Percentiles rank a stretch among this genome's conserved stretches.
These are phyloP conservation scores for Pachycephus smyrnensis DNA, from an alignment of 2,888 invertebrate genomes.

Conservation along the genomic window DNA sequence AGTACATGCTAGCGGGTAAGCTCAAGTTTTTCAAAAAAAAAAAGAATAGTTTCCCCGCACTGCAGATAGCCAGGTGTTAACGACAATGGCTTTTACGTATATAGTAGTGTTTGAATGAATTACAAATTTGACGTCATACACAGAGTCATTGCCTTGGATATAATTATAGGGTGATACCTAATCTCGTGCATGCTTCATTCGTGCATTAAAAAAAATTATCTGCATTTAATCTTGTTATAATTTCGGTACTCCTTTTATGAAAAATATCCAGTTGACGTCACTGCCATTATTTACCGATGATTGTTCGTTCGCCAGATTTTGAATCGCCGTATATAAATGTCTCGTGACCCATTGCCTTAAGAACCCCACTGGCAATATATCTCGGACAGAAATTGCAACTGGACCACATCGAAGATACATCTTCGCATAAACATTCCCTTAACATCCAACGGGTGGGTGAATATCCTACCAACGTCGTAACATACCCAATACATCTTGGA, in stretches of 20 bases:
- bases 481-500: neutral
- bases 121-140: neutral
- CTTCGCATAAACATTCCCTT: neutral
- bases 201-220: neutral
- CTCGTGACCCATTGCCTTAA: neutral
- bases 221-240: neutral
- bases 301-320: neutral
- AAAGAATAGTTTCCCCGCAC: neutral
- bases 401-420: neutral
- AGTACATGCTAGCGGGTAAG: neutral
- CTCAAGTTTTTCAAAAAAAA: neutral
- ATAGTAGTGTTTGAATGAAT: neutral
- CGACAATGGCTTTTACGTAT: neutral
- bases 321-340: neutral
- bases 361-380: neutral
- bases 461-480: neutral
- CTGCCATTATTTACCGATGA: neutral
- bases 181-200: neutral
- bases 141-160: neutral
- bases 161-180: neutral
- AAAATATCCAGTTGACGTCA: neutral
- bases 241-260: neutral
- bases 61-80: neutral
- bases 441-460: neutral
- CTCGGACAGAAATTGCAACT: neutral